phyloP scores from a whole-genome alignment of 1,140 invertebrate species.

The Penaeus indicus region DNA sequence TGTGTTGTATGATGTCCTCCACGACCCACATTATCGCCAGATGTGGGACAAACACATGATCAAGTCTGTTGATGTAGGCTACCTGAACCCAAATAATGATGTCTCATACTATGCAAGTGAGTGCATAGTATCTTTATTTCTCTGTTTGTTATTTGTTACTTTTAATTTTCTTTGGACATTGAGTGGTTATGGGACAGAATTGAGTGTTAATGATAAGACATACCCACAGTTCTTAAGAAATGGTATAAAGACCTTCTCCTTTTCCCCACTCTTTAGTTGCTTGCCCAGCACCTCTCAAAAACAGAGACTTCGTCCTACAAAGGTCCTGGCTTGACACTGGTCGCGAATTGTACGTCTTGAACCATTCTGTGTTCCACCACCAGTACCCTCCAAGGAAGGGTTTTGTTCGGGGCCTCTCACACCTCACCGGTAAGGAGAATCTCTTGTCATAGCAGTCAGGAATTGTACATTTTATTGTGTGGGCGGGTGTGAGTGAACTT shows the following conservation, averaged over 20 bases:
- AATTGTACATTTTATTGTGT: background rate
- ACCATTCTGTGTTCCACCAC: constrained; percentile 91
- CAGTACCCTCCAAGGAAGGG: constrained; percentile 85
- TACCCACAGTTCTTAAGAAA: background rate
- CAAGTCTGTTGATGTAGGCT: constrained; percentile 86
- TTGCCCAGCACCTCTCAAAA: constrained; percentile 88
- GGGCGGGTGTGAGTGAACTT: background rate
- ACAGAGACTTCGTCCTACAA: constrained; percentile 91
- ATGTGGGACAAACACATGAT: constrained; percentile 92
- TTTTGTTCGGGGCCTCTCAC: constrained; percentile 80
- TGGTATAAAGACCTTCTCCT: background rate
- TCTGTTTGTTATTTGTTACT: background rate
- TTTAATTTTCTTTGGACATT: background rate
- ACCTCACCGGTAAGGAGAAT: constrained; percentile 76
- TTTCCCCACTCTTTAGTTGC: constrained; percentile 77
- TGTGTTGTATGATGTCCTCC: constrained; percentile 88
- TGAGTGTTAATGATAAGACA: background rate
- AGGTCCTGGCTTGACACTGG: constrained; percentile 91
- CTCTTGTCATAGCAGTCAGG: background rate
- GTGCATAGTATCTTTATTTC: constrained; percentile 68
- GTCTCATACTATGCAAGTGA: constrained; percentile 92
- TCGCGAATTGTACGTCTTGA: constrained; percentile 86
- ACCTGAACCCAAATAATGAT: constrained; percentile 92
- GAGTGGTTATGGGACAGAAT: background rate
- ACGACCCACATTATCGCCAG: constrained; percentile 88